Evolutionary conservation across 2,797 vertebrate species (phyloP), one percentile per base, ranked within the genome.

Genomic region (Delichon dasypus): DNA sequence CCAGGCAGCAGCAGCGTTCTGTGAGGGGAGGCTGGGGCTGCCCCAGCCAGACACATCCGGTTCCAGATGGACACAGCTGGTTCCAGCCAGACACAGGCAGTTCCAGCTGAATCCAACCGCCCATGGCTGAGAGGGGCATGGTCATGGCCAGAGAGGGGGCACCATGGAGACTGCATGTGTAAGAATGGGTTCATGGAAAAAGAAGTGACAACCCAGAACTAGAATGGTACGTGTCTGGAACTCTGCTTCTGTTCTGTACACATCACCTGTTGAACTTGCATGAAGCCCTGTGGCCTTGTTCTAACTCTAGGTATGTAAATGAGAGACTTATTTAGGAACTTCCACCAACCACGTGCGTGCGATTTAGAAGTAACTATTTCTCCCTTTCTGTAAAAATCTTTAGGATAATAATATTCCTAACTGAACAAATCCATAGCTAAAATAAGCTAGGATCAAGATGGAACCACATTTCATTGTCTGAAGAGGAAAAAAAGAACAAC

Each of bases 81-180:
- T 30, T 53, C 51, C 51, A 53, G 2, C 17, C 4, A 2, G 11
- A 50, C 48, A 27, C 48, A 50, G 25, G 14, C 25, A 8, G 44
- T 45, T 45, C 44, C 44, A 45, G 44, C 5, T 0, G 0, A 17
- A 32, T 68, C 16, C 32, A 11, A 0, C 5, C 2, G 2, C 25
- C 27, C 42, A 4, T 4, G 0, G 0, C 64, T 48, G 38, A 38
- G 38, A 38, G 38, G 40, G 48, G 74, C 4, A 1, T 38, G 38
- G 50, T 30, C 4, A 0, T 1, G 3, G 53, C 4, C 1, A 0
- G 2, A 5, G 4, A 0, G 0, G 6, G 1, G 44, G 16, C 1
- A 0, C 15, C 1, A 1, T 0, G 0, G 16, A 15, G 7, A 32
- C 12, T 48, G 1, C 0, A 0, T 8, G 4, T 50, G 27, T 47